Evolutionary conservation across 2,113 vertebrate genomes (phyloP), one percentile per base, ranked within the genome.

Genomic region (Helogale parvula): DNA sequence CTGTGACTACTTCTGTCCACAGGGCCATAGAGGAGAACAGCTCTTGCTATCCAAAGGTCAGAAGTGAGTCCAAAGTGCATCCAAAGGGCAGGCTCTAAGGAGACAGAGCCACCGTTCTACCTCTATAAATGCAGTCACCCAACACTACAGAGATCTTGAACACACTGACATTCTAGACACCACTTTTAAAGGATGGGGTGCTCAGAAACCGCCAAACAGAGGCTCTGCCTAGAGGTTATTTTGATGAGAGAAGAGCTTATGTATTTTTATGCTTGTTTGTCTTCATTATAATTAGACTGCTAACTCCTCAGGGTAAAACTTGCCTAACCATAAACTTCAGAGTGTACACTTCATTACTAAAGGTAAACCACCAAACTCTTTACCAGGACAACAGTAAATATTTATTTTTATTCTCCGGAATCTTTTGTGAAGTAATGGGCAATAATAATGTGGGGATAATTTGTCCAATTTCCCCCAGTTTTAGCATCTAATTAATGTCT

Each of bases 201-300:
- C 60, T 71, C 17, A 29, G 66, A 88, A 89, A 29, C 80, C 57
- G 54, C 15, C 21, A 29, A 74, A 16, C 27, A 79, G 76, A 88
- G 88, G 35, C 47, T 35, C 66, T 68, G 47, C 88, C 90, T 69
- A 14, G 45, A 92, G 68, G 72, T 57, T 52, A 69, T 83, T 92
- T 81, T 47, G 45, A 54, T 86, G 66, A 97, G 66, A 86, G 89
- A 86, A 57, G 12, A 72, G 21, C 50, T 79, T 91, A 19, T 7
- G 66, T 93, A 60, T 87, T 33, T 84, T 96, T 74, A 74, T 54
- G 21, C 31, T 88, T 93, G 85, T 93, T 87, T 96, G 38, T 80
- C 84, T 94, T 90, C 57, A 7, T 96, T 97, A 87, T 91, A 97
- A 97, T 96, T 72, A 89, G 93, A 41, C 66, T 63, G 71, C 85